These are phyloP conservation scores for Leistus spinibarbis DNA, from an alignment of 2,888 invertebrate genomes.

Conservation along the genomic window DNA sequence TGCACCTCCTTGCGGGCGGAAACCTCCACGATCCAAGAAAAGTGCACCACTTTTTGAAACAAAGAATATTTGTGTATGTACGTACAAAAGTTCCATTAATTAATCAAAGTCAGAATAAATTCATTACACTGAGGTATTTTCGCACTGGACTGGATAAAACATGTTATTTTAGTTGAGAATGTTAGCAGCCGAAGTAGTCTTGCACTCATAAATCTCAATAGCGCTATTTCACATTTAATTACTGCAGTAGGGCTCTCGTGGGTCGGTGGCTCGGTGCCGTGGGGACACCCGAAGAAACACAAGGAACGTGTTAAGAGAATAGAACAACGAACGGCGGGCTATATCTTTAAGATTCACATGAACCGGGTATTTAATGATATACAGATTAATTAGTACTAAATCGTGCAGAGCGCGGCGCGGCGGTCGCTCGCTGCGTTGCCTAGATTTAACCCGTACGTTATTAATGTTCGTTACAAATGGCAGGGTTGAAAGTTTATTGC, in stretches of 20 bases:
- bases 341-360: neutral
- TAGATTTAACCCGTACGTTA: conserved; percentile 8
- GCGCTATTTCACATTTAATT: conserved; percentile 28
- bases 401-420: neutral
- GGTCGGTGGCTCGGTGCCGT: neutral
- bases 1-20: too few species aligned
- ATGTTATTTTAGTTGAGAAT: neutral
- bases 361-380: conserved; percentile 16
- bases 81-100: neutral
- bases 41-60: too few species aligned
- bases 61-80: neutral
- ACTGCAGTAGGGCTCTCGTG: conserved; percentile 5
- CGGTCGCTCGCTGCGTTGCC: neutral
- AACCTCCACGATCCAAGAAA: too few species aligned
- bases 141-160: neutral
- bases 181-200: neutral
- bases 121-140: neutral
- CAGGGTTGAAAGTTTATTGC: conserved; percentile 18
- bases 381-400: conserved; percentile 29
- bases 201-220: conserved; percentile 27
- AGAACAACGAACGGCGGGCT: neutral
- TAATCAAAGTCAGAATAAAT: neutral
- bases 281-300: neutral
- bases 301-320: neutral
- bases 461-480: conserved; percentile 17